These are phyloP conservation scores for Spicauda simplicius DNA, from an alignment of 2,888 invertebrate genomes.

Conservation along the genomic window DNA sequence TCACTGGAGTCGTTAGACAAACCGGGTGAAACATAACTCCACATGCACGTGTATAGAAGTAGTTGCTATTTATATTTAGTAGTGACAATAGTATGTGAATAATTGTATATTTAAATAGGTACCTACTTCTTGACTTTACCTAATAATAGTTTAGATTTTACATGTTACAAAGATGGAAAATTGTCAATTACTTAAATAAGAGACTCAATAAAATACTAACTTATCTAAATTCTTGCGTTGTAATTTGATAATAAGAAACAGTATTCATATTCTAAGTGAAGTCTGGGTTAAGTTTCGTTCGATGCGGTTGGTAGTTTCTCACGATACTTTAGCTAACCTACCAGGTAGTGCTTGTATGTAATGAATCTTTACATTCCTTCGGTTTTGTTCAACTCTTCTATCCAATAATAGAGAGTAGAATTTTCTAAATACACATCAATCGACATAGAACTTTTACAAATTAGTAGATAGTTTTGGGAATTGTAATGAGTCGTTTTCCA, in stretches of 20 bases:
- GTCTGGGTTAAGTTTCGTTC: background rate
- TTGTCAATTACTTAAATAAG: no score
- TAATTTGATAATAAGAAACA: background rate
- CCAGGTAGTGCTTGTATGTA: no score
- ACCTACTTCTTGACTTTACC: background rate
- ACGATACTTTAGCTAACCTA: background rate
- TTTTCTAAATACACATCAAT: no score
- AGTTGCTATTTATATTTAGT: background rate
- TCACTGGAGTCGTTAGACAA: conserved; percentile 47
- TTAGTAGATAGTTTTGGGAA: no score
- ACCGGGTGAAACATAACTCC: conserved; percentile 61
- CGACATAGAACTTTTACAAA: no score
- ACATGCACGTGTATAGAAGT: conserved; percentile 58
- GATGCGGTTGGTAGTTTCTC: background rate
- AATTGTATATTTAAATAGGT: background rate
- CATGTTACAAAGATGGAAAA: no score
- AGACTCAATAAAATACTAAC: no score
- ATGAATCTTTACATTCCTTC: no score
- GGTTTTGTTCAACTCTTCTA: no score
- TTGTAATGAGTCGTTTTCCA: no score
- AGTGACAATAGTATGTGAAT: background rate
- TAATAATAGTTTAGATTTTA: no score
- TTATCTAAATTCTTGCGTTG: background rate
- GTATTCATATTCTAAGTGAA: background rate
- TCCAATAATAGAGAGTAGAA: no score